A percentile compares a stretch with the other conserved stretches of the same genome.
Evolutionary conservation across 2,797 vertebrate species (phyloP).

Genomic region (Anisognathus igniventris): DNA sequence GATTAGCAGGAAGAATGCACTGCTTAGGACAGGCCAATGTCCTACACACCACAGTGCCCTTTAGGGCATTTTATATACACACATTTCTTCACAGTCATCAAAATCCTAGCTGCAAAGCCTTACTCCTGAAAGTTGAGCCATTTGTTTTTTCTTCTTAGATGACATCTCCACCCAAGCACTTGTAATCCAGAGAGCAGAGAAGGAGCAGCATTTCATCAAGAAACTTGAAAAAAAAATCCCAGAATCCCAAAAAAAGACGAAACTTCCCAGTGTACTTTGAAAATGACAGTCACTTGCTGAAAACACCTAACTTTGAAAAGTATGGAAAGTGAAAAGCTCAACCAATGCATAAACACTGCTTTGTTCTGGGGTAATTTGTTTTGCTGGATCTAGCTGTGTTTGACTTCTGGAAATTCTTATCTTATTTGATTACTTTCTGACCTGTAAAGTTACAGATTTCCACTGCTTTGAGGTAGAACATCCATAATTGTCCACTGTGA

Average conservation of each 20-base stretch:
- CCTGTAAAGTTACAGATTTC: neutral
- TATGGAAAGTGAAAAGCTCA: neutral
- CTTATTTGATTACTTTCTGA: neutral
- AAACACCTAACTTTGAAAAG: neutral
- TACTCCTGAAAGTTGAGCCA: neutral
- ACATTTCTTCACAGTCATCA: neutral
- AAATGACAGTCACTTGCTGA: neutral
- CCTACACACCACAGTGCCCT: neutral
- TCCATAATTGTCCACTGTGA: neutral
- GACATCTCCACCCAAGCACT: neutral
- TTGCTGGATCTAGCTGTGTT: neutral
- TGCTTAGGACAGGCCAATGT: neutral
- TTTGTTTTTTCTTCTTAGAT: neutral
- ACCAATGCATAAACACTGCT: neutral
- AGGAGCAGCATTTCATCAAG: neutral
- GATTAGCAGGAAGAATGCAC: neutral
- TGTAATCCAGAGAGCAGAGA: neutral
- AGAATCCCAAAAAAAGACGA: fast-evolving
- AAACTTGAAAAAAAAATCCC: neutral
- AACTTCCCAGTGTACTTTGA: neutral
- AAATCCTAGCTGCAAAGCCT: neutral
- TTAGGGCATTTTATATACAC: neutral
- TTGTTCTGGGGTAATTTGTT: neutral
- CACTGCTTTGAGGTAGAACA: neutral
- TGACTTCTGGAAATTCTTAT: neutral